Conservation (phyloP, 2,888 invertebrate genomes). For the Sarcophaga caerulescens region DNA sequence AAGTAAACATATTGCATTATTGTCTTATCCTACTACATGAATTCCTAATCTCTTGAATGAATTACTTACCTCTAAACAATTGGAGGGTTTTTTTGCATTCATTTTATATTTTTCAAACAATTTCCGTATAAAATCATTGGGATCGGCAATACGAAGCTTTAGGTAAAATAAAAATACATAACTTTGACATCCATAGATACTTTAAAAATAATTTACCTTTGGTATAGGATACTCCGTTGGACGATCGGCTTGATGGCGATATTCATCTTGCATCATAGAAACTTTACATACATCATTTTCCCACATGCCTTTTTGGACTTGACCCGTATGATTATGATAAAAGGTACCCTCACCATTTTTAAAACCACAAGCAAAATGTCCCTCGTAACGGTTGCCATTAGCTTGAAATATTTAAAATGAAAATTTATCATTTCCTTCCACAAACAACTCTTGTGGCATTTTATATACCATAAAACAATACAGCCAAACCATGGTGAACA, state of each 20-base stretch:
- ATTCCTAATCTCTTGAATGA: no score
- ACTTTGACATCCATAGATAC: no score
- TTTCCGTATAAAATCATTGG: conserved; percentile 74
- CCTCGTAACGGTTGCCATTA: conserved; percentile 80
- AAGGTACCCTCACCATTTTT: conserved; percentile 80
- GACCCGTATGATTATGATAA: conserved; percentile 78
- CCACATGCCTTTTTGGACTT: conserved; percentile 80
- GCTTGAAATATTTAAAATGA: conserved; percentile 68
- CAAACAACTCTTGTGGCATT: background rate
- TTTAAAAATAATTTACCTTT: conserved; percentile 69
- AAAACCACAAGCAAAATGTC: conserved; percentile 76
- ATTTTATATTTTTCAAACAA: conserved; percentile 74
- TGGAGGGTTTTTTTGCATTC: conserved; percentile 70
- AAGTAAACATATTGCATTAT: no score
- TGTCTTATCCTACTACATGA: no score
- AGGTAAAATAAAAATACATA: background rate
- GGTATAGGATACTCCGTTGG: conserved; percentile 76
- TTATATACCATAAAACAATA: conserved; percentile 75
- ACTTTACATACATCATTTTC: conserved; percentile 74
- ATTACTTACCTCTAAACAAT: conserved; percentile 70
- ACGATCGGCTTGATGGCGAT: conserved; percentile 71
- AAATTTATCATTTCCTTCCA: background rate
- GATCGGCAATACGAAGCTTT: conserved; percentile 72
- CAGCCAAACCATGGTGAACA: conserved; percentile 77
- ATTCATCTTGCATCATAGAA: conserved; percentile 77